Evolutionary conservation across 2,797 vertebrate genomes (phyloP).

Genomic region (Tragelaphus eurycerus): DNA sequence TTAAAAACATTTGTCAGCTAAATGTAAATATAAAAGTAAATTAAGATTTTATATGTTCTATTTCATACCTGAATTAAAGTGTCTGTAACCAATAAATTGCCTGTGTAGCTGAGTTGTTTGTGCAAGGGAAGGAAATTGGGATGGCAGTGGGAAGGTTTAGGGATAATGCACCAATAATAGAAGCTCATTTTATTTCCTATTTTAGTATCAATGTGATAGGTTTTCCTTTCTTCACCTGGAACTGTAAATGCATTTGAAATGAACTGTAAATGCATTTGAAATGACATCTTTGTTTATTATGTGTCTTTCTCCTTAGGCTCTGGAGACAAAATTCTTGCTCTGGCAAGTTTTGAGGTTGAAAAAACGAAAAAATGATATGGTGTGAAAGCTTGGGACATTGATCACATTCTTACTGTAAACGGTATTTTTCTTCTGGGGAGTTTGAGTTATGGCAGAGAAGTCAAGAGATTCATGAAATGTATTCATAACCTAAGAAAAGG

Average conservation of each 20-base stretch:
- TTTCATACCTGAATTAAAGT: not conserved
- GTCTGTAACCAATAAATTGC: not conserved
- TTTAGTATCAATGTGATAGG: not conserved
- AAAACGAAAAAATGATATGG: constrained; percentile 88
- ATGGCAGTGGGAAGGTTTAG: not conserved
- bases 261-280: not conserved
- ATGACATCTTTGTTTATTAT: constrained; percentile 39
- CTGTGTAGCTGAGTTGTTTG: not conserved
- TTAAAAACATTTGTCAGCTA: not conserved
- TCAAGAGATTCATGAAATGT: constrained; percentile 48
- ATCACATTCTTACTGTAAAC: constrained; percentile 24
- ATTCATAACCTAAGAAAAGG: constrained; percentile 48
- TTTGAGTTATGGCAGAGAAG: constrained; percentile 44
- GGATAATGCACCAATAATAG: not conserved
- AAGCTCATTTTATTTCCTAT: not conserved
- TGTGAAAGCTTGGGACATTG: constrained; percentile 55
- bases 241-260: not conserved
- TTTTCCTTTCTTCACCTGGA: not conserved
- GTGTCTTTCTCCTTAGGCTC: constrained; percentile 86
- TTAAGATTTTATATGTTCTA: not conserved
- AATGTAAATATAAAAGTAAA: not conserved
- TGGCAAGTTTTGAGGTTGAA: constrained; percentile 94
- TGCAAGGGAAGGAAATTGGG: not conserved
- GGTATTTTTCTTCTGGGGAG: constrained; percentile 56
- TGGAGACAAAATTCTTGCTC: constrained; percentile 97